These are phyloP conservation scores for Malurus splendens DNA, from an alignment of 2,797 vertebrate genomes.

Conservation along the genomic window DNA sequence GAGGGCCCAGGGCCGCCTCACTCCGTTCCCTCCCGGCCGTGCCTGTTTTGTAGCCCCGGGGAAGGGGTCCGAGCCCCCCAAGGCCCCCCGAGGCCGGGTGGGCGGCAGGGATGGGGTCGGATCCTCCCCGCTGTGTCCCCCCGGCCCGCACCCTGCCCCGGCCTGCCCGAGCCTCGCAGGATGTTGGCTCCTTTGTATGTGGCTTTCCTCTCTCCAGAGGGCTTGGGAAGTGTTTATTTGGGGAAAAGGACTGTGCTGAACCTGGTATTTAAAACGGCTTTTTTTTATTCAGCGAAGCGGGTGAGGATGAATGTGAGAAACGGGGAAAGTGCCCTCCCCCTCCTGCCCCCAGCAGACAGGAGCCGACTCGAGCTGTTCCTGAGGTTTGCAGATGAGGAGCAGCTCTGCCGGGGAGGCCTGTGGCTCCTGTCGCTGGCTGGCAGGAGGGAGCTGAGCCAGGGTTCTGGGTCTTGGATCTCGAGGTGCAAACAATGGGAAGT, in stretches of 20 bases:
- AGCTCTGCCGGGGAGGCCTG: background rate
- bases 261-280: background rate
- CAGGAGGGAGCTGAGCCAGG: background rate
- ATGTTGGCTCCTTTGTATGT: constrained; percentile 31
- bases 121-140: background rate
- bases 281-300: background rate
- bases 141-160: background rate
- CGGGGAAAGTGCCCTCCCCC: background rate
- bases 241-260: background rate
- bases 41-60: background rate
- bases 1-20: background rate
- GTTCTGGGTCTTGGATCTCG: background rate
- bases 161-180: background rate
- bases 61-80: background rate
- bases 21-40: background rate
- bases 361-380: background rate
- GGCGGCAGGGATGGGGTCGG: background rate
- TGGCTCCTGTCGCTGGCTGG: background rate
- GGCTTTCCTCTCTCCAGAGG: background rate
- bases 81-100: background rate
- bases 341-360: background rate
- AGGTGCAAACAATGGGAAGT: background rate
- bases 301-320: constrained; percentile 12
- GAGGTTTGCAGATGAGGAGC: background rate
- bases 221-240: background rate